Conservation (phyloP, 2,797 vertebrate genomes). For the Protosalanx chinensis region DNA sequence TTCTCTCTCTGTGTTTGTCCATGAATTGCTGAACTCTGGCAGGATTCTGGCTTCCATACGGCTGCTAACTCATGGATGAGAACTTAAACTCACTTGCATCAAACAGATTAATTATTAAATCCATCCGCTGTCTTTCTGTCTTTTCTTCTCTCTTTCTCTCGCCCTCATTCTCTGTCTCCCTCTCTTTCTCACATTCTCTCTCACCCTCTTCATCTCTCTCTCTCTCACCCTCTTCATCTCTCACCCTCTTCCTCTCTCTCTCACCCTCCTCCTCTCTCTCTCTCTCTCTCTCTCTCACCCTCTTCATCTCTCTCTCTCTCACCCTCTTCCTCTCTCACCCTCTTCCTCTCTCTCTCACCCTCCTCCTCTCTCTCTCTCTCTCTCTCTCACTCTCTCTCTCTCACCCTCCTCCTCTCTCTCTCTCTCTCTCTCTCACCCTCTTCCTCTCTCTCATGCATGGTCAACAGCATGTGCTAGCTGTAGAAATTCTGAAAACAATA, state of each 20-base stretch:
- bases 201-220: slow-evolving; percentile 56
- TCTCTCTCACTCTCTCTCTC: slow-evolving; percentile 57
- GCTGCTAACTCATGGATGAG: slow-evolving; percentile 67
- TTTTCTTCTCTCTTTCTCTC: slow-evolving; percentile 68
- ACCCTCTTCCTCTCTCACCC: slow-evolving; percentile 55
- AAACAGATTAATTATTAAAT: slow-evolving; percentile 67
- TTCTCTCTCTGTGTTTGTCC: slow-evolving; percentile 12
- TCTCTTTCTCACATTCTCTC: slow-evolving; percentile 21
- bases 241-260: slow-evolving; percentile 61
- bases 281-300: slow-evolving; percentile 58
- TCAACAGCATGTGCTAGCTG: slow-evolving; percentile 78
- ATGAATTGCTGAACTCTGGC: slow-evolving; percentile 62
- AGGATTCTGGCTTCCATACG: slow-evolving; percentile 69
- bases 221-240: slow-evolving; percentile 56
- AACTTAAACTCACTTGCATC: slow-evolving; percentile 75
- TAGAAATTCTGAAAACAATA: slow-evolving; percentile 33
- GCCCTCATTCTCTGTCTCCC: slow-evolving; percentile 54
- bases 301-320: slow-evolving; percentile 68
- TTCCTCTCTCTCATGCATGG: slow-evolving; percentile 65
- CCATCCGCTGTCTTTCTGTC: slow-evolving; percentile 17
- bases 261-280: slow-evolving; percentile 54
- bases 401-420: slow-evolving; percentile 55
- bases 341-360: slow-evolving; percentile 47
- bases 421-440: slow-evolving; percentile 49
- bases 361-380: slow-evolving; percentile 64